phyloP scores from a whole-genome alignment of 2,797 vertebrate genomes.

The Enteromius anoplus region DNA sequence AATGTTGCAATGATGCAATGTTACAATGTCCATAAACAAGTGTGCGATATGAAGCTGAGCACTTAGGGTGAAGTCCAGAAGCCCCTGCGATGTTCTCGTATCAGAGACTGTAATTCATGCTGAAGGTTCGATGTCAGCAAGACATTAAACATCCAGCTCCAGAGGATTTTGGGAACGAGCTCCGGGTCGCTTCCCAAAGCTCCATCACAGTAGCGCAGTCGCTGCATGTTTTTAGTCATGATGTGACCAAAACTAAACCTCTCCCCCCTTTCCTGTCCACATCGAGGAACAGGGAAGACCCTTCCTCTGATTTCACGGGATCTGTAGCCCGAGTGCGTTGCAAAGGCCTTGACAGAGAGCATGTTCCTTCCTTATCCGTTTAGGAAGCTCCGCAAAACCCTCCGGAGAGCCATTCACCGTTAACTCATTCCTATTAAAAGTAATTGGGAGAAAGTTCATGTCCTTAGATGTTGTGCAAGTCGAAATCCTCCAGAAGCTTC shows the following conservation, averaged over 20 bases:
- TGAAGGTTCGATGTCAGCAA: constrained; percentile 18
- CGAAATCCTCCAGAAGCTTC: constrained; percentile 86
- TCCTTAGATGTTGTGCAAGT: constrained; percentile 88
- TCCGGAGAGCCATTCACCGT: constrained; percentile 88
- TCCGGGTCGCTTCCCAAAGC: constrained; percentile 42
- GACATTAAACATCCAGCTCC: constrained; percentile 38
- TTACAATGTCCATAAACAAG: constrained; percentile 3
- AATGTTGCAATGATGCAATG: neutral
- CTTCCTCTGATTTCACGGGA: constrained; percentile 64
- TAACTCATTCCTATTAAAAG: constrained; percentile 93
- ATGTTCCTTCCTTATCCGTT: constrained; percentile 84
- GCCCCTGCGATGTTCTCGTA: neutral
- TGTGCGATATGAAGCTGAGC: neutral
- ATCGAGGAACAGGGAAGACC: constrained; percentile 67
- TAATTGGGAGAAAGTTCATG: constrained; percentile 90
- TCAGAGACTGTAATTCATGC: neutral
- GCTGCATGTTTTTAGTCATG: constrained; percentile 46
- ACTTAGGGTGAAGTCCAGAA: constrained; percentile 2
- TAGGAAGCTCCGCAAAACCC: constrained; percentile 86
- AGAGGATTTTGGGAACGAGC: constrained; percentile 25
- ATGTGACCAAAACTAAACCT: constrained; percentile 42
- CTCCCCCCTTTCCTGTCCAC: constrained; percentile 71
- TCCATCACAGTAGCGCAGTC: constrained; percentile 31
- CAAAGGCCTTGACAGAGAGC: constrained; percentile 71
- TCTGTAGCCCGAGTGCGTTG: constrained; percentile 61